Evolutionary conservation across 2,113 vertebrate species (phyloP).

Genomic region (Oceanites oceanicus): DNA sequence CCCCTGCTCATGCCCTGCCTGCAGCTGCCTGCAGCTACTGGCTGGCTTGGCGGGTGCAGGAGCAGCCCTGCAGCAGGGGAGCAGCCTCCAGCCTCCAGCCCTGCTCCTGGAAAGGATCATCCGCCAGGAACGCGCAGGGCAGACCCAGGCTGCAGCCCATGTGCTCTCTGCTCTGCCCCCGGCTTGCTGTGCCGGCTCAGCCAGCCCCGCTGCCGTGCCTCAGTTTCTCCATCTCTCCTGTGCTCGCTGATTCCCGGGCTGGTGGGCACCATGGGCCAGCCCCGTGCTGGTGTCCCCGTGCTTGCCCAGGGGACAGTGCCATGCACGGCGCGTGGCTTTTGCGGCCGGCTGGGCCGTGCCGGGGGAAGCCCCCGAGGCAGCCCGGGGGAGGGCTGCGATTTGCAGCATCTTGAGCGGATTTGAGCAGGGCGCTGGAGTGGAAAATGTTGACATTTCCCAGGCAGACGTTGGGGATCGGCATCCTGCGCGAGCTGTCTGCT

Average conservation of each 20-base stretch:
- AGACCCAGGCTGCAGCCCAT: neutral
- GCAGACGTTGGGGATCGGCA: constrained; percentile 28
- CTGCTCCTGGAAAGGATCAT: neutral
- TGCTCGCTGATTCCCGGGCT: rapidly evolving
- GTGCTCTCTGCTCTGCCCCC: rapidly evolving
- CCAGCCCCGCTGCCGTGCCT: neutral
- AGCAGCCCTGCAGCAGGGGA: neutral
- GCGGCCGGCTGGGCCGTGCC: neutral
- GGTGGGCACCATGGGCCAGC: rapidly evolving
- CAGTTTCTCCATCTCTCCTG: neutral
- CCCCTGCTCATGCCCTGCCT: neutral
- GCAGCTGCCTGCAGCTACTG: neutral
- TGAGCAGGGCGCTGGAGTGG: constrained; percentile 21
- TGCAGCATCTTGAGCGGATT: constrained; percentile 53
- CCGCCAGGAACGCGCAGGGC: rapidly evolving
- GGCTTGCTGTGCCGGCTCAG: neutral
- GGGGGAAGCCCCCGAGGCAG: neutral
- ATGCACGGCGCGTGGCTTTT: rapidly evolving
- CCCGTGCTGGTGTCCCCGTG: rapidly evolving
- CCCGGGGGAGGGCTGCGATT: neutral
- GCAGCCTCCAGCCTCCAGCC: neutral
- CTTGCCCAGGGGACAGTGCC: neutral
- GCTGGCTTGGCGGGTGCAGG: neutral
- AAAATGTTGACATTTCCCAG: constrained; percentile 47
- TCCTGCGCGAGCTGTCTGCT: constrained; percentile 45